Percentiles rank a stretch among this genome's conserved stretches.
These are phyloP conservation scores for Andrena praecox DNA, from an alignment of 2,888 invertebrate species.

Conservation along the genomic window DNA sequence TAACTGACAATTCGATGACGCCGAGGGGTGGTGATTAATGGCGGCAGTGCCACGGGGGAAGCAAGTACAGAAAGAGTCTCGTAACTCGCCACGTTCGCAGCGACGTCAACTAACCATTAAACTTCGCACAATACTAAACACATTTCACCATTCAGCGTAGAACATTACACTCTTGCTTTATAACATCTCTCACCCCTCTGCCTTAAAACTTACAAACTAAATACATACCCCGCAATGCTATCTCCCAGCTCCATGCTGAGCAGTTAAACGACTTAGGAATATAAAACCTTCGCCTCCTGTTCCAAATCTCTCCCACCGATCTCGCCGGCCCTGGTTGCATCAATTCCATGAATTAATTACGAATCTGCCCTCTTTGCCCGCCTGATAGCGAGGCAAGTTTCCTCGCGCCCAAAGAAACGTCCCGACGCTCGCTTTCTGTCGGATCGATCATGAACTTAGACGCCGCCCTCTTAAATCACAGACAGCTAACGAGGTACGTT, in stretches of 20 bases:
- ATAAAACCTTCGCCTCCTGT: not conserved
- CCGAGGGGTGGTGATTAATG: constrained; percentile 2
- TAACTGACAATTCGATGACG: constrained; percentile 14
- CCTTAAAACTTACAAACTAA: too few species aligned
- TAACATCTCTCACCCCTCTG: too few species aligned
- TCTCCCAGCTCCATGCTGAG: too few species aligned
- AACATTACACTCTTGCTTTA: too few species aligned
- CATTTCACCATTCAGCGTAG: too few species aligned
- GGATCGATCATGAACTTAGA: constrained; percentile 65
- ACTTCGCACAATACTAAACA: too few species aligned
- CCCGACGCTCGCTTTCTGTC: not conserved
- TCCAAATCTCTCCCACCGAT: not conserved
- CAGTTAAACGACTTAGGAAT: too few species aligned
- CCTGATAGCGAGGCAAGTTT: not conserved
- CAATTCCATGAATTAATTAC: not conserved
- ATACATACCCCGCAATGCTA: too few species aligned
- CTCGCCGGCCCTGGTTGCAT: not conserved
- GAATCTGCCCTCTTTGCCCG: not conserved
- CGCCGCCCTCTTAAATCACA: constrained; percentile 63
- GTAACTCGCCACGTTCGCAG: not conserved
- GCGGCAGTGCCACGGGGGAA: constrained; percentile 9
- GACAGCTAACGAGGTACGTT: constrained; percentile 72
- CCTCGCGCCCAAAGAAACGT: not conserved
- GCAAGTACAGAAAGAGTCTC: constrained; percentile 9
- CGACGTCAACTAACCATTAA: too few species aligned